These are phyloP conservation scores for Chloroceryle amazona DNA, from an alignment of 2,797 vertebrate species.

Conservation along the genomic window DNA sequence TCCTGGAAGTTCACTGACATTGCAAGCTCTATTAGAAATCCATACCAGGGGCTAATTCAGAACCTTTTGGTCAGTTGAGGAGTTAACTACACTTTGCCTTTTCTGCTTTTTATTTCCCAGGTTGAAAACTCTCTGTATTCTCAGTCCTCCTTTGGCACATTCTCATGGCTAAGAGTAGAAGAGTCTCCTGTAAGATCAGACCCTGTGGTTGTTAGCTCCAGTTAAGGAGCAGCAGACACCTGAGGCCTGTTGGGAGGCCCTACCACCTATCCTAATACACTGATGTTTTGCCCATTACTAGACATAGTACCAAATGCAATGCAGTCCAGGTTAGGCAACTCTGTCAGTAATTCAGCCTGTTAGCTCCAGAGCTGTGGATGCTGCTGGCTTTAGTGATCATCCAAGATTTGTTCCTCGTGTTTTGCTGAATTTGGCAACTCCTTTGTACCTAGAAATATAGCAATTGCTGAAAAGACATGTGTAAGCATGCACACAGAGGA, in stretches of 20 bases:
- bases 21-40: neutral
- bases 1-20: neutral
- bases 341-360: neutral
- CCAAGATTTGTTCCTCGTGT: neutral
- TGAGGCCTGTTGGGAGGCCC: neutral
- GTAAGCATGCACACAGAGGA: neutral
- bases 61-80: fast-evolving
- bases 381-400: neutral
- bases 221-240: neutral
- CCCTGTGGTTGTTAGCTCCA: neutral
- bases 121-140: neutral
- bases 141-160: neutral
- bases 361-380: neutral
- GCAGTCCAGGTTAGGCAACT: neutral
- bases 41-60: neutral
- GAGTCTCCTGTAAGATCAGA: neutral
- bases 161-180: neutral
- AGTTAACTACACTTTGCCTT: neutral
- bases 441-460: neutral
- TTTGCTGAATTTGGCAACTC: neutral
- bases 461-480: neutral
- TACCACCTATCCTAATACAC: neutral
- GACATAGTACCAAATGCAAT: neutral
- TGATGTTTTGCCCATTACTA: neutral
- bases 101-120: neutral